Conservation (phyloP, 2,113 vertebrate genomes). For the Uropsilus gracilis region DNA sequence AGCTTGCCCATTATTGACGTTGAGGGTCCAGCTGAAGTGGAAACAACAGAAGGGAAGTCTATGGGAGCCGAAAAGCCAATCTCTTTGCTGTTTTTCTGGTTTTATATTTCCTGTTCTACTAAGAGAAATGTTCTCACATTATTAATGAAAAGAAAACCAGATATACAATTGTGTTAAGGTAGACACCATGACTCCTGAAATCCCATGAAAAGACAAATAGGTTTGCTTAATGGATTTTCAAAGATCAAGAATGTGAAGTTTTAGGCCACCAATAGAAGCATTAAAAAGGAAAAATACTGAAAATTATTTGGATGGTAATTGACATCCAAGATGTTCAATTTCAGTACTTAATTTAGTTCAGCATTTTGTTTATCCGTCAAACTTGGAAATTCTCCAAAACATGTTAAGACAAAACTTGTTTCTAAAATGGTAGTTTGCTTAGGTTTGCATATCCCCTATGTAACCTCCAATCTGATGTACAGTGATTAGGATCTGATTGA, state of each 20-base stretch:
- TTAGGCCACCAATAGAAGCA: constrained; percentile 39
- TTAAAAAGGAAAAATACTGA: constrained; percentile 51
- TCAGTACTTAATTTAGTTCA: constrained; percentile 68
- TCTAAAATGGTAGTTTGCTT: constrained; percentile 76
- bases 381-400: constrained; percentile 76
- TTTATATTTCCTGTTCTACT: background rate
- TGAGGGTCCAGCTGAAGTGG: background rate
- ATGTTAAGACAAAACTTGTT: constrained; percentile 62
- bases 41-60: background rate
- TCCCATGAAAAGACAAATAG: background rate
- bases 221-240: background rate
- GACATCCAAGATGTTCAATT: constrained; percentile 70
- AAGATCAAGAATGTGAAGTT: background rate
- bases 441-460: constrained; percentile 57
- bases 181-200: background rate
- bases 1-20: background rate
- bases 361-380: constrained; percentile 59
- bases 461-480: constrained; percentile 60
- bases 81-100: background rate
- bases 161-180: background rate
- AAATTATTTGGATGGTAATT: constrained; percentile 70
- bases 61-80: background rate
- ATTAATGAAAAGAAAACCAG: background rate
- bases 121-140: background rate
- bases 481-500: constrained; percentile 6